Percentiles rank a stretch among this genome's conserved stretches.
phyloP scores from a whole-genome alignment of 2,888 invertebrate genomes.

The Leptothorax acervorum region DNA sequence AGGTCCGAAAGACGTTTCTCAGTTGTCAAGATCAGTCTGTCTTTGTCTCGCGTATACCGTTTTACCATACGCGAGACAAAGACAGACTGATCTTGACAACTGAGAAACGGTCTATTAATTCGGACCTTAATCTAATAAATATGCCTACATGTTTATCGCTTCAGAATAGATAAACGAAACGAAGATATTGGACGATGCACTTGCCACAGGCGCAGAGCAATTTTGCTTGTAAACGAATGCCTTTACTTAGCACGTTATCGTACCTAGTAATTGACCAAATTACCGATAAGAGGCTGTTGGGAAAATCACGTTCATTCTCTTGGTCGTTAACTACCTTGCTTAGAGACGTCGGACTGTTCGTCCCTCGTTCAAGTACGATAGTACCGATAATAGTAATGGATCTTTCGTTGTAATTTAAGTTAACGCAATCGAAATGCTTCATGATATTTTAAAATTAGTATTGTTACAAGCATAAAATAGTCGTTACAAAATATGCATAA shows the following conservation, averaged over 20 bases:
- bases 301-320: slow-evolving; percentile 65
- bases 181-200: slow-evolving; percentile 51
- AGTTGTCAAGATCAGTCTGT: too few relatives aligned
- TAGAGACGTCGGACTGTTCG: slow-evolving; percentile 59
- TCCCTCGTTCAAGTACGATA: slow-evolving; percentile 64
- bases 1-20: neutral
- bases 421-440: slow-evolving; percentile 47
- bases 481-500: neutral
- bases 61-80: too few relatives aligned
- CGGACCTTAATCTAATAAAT: neutral
- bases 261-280: slow-evolving; percentile 78
- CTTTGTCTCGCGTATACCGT: too few relatives aligned
- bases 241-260: slow-evolving; percentile 72
- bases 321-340: slow-evolving; percentile 23
- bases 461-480: neutral
- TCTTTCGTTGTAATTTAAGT: slow-evolving; percentile 76
- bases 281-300: slow-evolving; percentile 74
- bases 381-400: slow-evolving; percentile 82
- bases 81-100: too few relatives aligned
- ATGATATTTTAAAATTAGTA: slow-evolving; percentile 38
- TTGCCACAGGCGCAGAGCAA: slow-evolving; percentile 51
- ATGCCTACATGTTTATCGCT: slow-evolving; percentile 58
- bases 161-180: slow-evolving; percentile 54
- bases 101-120: too few relatives aligned
- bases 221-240: slow-evolving; percentile 61